A percentile compares a stretch with the other conserved stretches of the same genome.
phyloP scores from a whole-genome alignment of 2,113 vertebrate genomes.

The Myodes glareolus region DNA sequence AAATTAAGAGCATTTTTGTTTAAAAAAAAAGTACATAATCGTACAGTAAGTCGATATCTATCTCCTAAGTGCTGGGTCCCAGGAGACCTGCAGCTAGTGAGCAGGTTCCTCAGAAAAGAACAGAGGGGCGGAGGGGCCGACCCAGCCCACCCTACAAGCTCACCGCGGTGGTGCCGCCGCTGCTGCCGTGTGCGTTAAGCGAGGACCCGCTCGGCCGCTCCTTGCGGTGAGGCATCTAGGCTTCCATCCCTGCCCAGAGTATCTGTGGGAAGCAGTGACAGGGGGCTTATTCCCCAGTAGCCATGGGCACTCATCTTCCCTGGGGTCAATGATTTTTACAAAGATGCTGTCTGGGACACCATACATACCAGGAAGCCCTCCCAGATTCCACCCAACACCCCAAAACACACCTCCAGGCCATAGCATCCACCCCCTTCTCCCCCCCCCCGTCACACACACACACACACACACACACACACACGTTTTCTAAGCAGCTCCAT shows the following conservation, averaged over 20 bases:
- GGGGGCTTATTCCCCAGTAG: not conserved
- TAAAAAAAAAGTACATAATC: conserved; percentile 78
- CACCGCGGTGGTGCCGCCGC: conserved; percentile 68
- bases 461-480: not conserved
- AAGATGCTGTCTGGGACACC: not conserved
- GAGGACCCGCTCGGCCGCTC: conserved; percentile 79
- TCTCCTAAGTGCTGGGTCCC: conserved; percentile 52
- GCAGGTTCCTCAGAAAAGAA: conserved; percentile 22
- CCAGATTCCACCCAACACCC: not conserved
- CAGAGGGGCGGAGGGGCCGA: not conserved
- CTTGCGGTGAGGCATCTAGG: conserved; percentile 82
- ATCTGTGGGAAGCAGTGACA: conserved; percentile 48
- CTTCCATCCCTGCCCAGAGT: conserved; percentile 78
- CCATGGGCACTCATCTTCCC: not conserved
- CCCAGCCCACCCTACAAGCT: conserved; percentile 29
- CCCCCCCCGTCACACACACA: not conserved
- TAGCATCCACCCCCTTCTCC: not conserved
- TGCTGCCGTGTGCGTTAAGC: conserved; percentile 70
- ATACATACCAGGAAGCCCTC: not conserved
- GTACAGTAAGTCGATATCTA: conserved; percentile 78
- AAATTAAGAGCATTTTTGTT: conserved; percentile 85
- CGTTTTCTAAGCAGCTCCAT: conserved; percentile 71
- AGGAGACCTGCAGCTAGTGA: conserved; percentile 37
- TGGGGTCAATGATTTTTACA: not conserved
- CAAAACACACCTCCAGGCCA: not conserved